A percentile compares a stretch with the other conserved stretches of the same genome.
phyloP scores from a whole-genome alignment of 1,140 invertebrate genomes.

The Drosophila micromelanica region DNA sequence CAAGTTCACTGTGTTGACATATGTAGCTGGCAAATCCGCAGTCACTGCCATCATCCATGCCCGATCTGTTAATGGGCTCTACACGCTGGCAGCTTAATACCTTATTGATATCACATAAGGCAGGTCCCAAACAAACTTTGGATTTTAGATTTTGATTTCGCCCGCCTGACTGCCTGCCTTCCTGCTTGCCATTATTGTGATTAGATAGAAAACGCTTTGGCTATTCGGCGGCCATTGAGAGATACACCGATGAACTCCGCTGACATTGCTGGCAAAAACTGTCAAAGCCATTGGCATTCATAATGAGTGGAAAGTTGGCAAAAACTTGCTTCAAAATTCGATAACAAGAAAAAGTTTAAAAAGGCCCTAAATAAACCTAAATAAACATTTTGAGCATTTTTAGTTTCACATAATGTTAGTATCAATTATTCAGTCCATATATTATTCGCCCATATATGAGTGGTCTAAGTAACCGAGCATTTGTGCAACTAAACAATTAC shows the following conservation, averaged over 20 bases:
- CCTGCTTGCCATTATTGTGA: constrained; percentile 52
- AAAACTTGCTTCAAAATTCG: constrained; percentile 2
- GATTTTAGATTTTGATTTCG: constrained; percentile 30
- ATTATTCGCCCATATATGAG: too few relatives aligned
- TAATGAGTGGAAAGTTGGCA: constrained; percentile 70
- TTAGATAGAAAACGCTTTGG: constrained; percentile 54
- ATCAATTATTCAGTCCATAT: too few relatives aligned
- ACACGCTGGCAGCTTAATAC: constrained; percentile 30
- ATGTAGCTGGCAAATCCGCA: constrained; percentile 57
- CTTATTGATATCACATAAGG: constrained; percentile 49
- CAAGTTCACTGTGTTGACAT: constrained; percentile 82
- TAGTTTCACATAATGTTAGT: too few relatives aligned
- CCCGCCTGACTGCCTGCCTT: constrained; percentile 1
- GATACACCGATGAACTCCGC: constrained; percentile 62
- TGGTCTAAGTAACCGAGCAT: too few relatives aligned
- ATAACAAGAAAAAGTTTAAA: neutral
- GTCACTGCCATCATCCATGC: neutral
- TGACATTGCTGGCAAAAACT: constrained; percentile 36
- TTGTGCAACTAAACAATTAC: too few relatives aligned
- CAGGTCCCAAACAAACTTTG: constrained; percentile 36
- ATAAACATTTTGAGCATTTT: neutral
- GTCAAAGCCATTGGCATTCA: constrained; percentile 59
- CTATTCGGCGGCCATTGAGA: constrained; percentile 45
- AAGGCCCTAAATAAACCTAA: neutral
- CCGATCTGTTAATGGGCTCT: constrained; percentile 37